Conservation (phyloP, 1,140 invertebrate species). For the Colletes gigas region DNA sequence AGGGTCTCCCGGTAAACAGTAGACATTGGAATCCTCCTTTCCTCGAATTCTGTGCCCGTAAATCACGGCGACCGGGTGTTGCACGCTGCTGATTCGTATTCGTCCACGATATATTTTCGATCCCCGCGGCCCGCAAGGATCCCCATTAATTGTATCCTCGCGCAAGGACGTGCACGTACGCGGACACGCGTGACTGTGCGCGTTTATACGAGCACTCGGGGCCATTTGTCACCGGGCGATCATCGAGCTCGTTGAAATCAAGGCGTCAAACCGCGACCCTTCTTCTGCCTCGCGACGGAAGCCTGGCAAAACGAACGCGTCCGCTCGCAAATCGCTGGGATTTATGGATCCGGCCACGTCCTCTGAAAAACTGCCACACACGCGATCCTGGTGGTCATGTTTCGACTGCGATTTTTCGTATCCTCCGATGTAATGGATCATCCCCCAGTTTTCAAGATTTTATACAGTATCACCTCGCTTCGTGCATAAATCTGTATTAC, state of each 20-base stretch:
- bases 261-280: conserved; percentile 28
- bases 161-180: not conserved
- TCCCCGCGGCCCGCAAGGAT: conserved; percentile 24
- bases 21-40: conserved; percentile 24
- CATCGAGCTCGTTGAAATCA: conserved; percentile 35
- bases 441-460: too few species aligned
- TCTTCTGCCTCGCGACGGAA: conserved; percentile 26
- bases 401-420: not conserved
- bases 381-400: not conserved
- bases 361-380: not conserved
- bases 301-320: conserved; percentile 19
- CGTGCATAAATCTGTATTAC: too few species aligned
- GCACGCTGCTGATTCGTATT: conserved; percentile 17
- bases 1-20: not conserved
- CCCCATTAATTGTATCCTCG: conserved; percentile 30
- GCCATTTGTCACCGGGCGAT: conserved; percentile 34
- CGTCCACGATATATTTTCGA: conserved; percentile 33
- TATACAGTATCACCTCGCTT: not conserved
- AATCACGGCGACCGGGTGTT: conserved; percentile 9
- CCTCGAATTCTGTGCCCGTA: conserved; percentile 12
- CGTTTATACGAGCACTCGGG: not conserved
- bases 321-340: conserved; percentile 9
- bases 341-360: conserved; percentile 7
- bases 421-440: too few species aligned
- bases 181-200: not conserved